Percentiles rank a stretch among this genome's conserved stretches.
These are phyloP conservation scores for Coracias cyanogaster DNA, from an alignment of 2,797 vertebrate genomes.

Conservation along the genomic window DNA sequence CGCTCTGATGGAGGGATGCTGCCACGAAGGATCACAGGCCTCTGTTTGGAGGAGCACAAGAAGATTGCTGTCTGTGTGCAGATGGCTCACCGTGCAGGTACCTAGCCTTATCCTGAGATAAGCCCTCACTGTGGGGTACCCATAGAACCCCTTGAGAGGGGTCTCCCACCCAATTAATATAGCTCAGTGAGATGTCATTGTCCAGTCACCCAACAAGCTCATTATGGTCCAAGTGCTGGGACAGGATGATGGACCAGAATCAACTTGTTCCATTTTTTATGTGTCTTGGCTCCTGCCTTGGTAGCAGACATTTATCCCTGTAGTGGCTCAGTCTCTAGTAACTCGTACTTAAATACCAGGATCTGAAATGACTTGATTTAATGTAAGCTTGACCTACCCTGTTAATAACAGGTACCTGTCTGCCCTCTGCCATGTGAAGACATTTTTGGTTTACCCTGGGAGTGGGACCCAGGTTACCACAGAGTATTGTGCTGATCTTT, in stretches of 20 bases:
- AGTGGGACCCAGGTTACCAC: not conserved
- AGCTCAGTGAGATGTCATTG: not conserved
- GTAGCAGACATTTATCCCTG: not conserved
- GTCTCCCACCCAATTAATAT: accelerated
- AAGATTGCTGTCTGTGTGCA: constrained; percentile 92
- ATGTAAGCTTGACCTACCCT: not conserved
- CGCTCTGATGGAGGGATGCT: constrained; percentile 93
- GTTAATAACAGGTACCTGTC: not conserved
- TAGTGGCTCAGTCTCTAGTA: not conserved
- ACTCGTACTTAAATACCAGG: not conserved
- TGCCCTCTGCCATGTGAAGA: not conserved
- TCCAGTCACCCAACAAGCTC: not conserved
- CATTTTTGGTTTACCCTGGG: not conserved
- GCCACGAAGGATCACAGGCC: constrained; percentile 88
- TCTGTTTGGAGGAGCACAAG: constrained; percentile 91
- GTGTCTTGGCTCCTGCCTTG: not conserved
- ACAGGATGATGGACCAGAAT: not conserved
- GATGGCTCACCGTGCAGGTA: constrained; percentile 98
- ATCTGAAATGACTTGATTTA: not conserved
- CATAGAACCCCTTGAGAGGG: not conserved
- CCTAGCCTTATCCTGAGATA: not conserved
- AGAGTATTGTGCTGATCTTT: not conserved
- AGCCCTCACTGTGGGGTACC: not conserved
- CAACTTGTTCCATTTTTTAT: not conserved
- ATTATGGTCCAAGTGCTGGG: not conserved